A percentile compares a stretch with the other conserved stretches of the same genome.
phyloP scores from a whole-genome alignment of 2,888 invertebrate species.

The Cerastis leucographa region DNA sequence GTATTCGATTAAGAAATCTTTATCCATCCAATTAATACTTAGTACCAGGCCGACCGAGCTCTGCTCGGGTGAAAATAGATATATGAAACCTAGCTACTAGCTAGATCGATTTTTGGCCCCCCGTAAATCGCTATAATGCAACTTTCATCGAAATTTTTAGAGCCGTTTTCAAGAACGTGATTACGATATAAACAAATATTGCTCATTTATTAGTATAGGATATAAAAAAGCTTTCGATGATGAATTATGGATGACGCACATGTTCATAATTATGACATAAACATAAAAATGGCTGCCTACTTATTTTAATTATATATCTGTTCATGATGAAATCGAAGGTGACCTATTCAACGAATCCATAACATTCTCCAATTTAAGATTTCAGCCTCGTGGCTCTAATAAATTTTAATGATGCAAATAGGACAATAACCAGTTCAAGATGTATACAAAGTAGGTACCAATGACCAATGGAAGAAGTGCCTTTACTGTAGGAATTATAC shows the following conservation, averaged over 20 bases:
- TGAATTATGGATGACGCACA: not conserved
- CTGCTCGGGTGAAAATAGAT: no score
- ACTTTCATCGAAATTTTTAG: not conserved
- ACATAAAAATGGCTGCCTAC: not conserved
- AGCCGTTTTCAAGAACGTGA: not conserved
- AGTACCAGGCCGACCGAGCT: no score
- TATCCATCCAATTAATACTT: not conserved
- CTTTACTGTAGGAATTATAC: constrained; percentile 16
- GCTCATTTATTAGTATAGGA: not conserved
- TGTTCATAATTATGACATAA: not conserved
- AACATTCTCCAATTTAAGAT: constrained; percentile 43
- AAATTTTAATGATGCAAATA: constrained; percentile 44
- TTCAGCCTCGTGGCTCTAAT: constrained; percentile 39
- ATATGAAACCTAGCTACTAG: no score
- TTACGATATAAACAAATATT: not conserved
- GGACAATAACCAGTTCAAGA: constrained; percentile 34
- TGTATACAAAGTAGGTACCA: constrained; percentile 15
- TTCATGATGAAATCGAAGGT: constrained; percentile 30
- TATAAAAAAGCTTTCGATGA: not conserved
- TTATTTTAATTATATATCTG: constrained; percentile 20
- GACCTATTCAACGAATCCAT: constrained; percentile 41
- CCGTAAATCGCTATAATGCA: not conserved
- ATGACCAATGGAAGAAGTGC: constrained; percentile 1
- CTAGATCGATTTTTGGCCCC: no score
- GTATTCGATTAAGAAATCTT: not conserved